Percentiles rank a stretch among this genome's conserved stretches.
Evolutionary conservation across 2,888 invertebrate species (phyloP).

Genomic region (Griposia aprilina): DNA sequence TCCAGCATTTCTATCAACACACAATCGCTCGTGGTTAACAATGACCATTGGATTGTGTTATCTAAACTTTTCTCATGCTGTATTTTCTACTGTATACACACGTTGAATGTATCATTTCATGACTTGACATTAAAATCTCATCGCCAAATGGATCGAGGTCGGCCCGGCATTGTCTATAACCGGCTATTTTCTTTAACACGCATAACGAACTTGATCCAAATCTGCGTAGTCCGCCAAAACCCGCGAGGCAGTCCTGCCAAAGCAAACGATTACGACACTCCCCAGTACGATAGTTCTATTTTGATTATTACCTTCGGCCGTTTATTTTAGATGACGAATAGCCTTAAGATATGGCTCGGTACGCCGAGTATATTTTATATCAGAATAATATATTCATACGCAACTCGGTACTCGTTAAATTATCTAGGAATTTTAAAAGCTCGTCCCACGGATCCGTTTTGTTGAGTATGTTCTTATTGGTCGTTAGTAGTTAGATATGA

Average conservation of each 20-base stretch:
- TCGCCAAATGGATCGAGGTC: conserved; percentile 63
- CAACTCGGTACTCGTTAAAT: conserved; percentile 80
- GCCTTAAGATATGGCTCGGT: conserved; percentile 79
- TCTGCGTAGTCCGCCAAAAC: conserved; percentile 79
- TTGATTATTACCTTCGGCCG: conserved; percentile 90
- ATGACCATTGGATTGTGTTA: conserved; percentile 40
- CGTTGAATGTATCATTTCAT: conserved; percentile 24
- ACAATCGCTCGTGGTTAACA: conserved; percentile 33
- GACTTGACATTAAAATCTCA: conserved; percentile 56
- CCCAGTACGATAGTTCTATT: conserved; percentile 88
- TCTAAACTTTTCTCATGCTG: conserved; percentile 35
- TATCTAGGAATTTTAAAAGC: conserved; percentile 90
- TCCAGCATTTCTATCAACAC: conserved; percentile 50
- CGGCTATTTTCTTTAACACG: conserved; percentile 63
- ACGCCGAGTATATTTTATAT: conserved; percentile 69
- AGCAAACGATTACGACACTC: conserved; percentile 86
- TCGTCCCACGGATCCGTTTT: conserved; percentile 75
- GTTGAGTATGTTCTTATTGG: conserved; percentile 50
- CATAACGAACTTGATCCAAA: conserved; percentile 73
- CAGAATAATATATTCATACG: conserved; percentile 73
- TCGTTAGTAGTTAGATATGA: conserved; percentile 59
- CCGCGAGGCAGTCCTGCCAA: conserved; percentile 81
- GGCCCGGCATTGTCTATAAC: conserved; percentile 61
- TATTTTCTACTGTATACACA: conserved; percentile 12
- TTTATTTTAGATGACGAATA: conserved; percentile 90